Evolutionary conservation across 2,113 vertebrate genomes (phyloP), one percentile per base, ranked within the genome.

Genomic region (Alethe diademata): DNA sequence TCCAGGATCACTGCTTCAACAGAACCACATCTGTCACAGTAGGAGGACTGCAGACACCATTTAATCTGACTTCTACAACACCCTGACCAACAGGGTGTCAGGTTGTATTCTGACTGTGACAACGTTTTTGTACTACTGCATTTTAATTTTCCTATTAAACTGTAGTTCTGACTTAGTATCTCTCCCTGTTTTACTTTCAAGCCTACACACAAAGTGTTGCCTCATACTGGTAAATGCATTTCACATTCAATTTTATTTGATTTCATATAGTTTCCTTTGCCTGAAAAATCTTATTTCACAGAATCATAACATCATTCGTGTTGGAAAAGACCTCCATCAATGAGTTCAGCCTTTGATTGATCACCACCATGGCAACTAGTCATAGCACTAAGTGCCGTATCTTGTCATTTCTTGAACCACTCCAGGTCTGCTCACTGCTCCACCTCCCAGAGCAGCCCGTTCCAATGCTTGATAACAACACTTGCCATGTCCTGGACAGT

Each of bases 311-410:
- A 45, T 19, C 9, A 19, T 69, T 78, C 38, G 8, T 2, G 7
- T 28, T 69, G 38, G 26, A 51, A 43, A 69, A 86, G 9, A n/a
- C 18, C 2, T 69, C 33, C 18, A 45, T 23, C 23, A 23, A 12
- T 15, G 3, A 33, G 19, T 61, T 4, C 24, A 78, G 0, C 6
- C 9, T 23, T 33, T 76, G 45, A 67, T 17, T 26, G 14, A 43
- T 36, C 36, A 51, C 26, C 9, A 33, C 12, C 7, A 28, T 3
- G 9, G 26, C 26, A 51, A 33, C 12, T 12, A 36, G 26, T 6
- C 12, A 33, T 4, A 45, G 22, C 3, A 23, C 8, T 33, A 15
- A 23, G 12, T 23, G 14, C 5, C 4, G 33, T 0, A 0, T 33
- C 26, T 11, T 60, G 12, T 19, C 8, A 24, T 23, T 36, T 69